Base-by-base conservation (phyloP, 1,140 invertebrate species). In the Neelides sp. region DNA sequence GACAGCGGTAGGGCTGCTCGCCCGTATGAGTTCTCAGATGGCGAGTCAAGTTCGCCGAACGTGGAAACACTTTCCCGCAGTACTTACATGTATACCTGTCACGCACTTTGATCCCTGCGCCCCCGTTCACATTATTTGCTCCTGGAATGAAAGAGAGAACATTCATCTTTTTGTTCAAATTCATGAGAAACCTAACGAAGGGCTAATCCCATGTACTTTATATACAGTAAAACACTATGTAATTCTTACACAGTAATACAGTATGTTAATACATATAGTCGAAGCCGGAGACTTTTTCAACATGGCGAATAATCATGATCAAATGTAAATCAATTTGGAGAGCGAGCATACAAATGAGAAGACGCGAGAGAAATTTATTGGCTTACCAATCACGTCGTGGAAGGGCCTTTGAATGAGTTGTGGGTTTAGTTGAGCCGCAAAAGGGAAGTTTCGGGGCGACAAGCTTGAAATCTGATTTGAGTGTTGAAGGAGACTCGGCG, bases 21-120 rank as follows among this genome's bases (percentile, higher is more conserved):
- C 95, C 95, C 0, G 95, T 98, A 68, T 98, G 95, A 1, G 95
- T 98, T 54, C 95, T 77, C 58, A 98, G 70, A 67, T 98, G 95
- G 41, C 95, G 74, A 8, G 94, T 98, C 34, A 98, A 71, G 69
- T 98, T 98, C 8, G 95, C 95, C 23, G 91, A 96, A n/a, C 96
- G 75, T 0, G 96, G 96, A 65, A 99, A 99, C 4, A 87, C 62
- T 52, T 61, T 61, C 3, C 92, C 91, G 67, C 95, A 98, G 70
- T 93, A 99, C 65, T 94, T 95, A 71, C 95, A 98, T 2, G 89
- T 85, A 70, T 98, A 98, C 28, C 93, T 76, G 67, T 98, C 94
- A 63, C 84, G 78, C 12, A 79, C 75, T 62, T 85, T 77, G 13
- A 75, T 71, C 2, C 72, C 71, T 4, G 72, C 69, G 22, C 48